Percentiles rank a stretch among this genome's conserved stretches.
Evolutionary conservation across 2,113 vertebrate genomes (phyloP).

Genomic region (Neogale vison): DNA sequence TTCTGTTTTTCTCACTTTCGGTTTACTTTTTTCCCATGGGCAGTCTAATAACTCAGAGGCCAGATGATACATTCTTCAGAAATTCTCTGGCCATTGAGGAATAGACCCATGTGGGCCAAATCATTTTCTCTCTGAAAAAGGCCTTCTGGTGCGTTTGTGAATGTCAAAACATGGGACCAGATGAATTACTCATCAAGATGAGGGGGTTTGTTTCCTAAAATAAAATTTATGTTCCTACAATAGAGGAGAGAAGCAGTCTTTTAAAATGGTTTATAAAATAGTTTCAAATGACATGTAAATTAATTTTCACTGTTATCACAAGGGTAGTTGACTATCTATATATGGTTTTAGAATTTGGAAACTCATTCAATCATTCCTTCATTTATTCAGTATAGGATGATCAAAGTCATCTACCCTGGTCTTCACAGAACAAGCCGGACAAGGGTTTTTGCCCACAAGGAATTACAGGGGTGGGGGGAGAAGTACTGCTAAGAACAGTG

Average conservation of each 20-base stretch:
- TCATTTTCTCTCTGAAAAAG: background rate
- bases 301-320: background rate
- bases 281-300: background rate
- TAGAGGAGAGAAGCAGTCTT: background rate
- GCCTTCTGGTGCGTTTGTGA: background rate
- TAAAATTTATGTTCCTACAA: background rate
- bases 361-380: background rate
- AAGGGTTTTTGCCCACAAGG: background rate
- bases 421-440: background rate
- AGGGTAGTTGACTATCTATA: background rate
- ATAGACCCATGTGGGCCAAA: background rate
- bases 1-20: background rate
- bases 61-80: background rate
- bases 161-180: background rate
- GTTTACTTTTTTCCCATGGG: background rate
- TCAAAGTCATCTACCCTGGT: background rate
- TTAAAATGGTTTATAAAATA: background rate
- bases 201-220: background rate
- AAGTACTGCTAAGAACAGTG: background rate
- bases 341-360: background rate
- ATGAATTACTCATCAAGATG: background rate
- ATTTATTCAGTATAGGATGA: background rate
- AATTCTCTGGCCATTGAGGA: background rate
- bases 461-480: rapidly evolving
- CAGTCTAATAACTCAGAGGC: background rate